Base-by-base conservation (phyloP, 2,888 invertebrate genomes). In the Microctonus hyperodae region DNA sequence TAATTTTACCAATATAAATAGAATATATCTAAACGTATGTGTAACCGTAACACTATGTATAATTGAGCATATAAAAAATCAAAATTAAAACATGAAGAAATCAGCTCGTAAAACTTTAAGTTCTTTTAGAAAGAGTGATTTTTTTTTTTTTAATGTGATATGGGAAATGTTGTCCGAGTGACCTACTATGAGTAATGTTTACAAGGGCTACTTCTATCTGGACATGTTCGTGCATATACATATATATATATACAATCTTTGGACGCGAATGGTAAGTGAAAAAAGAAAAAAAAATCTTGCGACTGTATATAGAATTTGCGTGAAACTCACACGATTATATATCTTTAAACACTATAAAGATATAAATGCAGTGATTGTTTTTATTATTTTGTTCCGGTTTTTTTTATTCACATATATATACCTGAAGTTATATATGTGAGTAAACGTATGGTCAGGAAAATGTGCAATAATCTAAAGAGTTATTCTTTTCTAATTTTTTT, bases 91-190 rank as follows among this genome's bases (percentile, higher is more conserved):
- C 16, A 16, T 56, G 53, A 53, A 56, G 33, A 33, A 31, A 56
- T 20, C 33, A 33, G 20, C 56, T 56, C 35, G 10, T 56, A 56
- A 56, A 56, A 56, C 10, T 35, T 9, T 33, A 7, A 56, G 20
- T 56, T 56, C 22, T 20, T 33, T 16, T 22, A 31, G 16, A 16
- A 44, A 20, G 20, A 44, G 44, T n/a, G 31, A 56, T 22, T 10
- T 31, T 56, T 16, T 44, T 16, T 25, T n/a, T n/a, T 51, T 23
- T 25, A n/a, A 51, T 51, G 23, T 23, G 25, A 40, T 58, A 58
- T 58, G 23, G 40, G 16, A 44, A 58, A 58, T 58, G 37, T 57
- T 11, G 37, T 58, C 25, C 40, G 58, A 40, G 37, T 58, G 58
- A 58, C 37, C 58, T 23, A 58, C 40, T 58, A 13, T 35, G 10